Evolutionary conservation across 2,113 vertebrate genomes (phyloP).

Genomic region (Dromaius novaehollandiae): DNA sequence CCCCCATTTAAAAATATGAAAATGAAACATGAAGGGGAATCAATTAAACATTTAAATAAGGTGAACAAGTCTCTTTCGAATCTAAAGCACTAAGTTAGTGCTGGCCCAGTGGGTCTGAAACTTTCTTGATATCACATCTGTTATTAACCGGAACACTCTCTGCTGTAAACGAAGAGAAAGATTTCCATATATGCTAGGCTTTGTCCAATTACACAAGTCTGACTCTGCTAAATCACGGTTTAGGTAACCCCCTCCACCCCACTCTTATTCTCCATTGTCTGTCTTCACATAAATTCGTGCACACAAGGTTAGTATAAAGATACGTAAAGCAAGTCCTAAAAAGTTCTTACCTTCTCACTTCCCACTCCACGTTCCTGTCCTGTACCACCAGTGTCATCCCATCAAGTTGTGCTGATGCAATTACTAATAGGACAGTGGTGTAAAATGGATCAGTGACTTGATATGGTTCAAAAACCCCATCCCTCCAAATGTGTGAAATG

Average conservation of each 20-base stretch:
- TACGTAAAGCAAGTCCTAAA: neutral
- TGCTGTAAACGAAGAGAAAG: neutral
- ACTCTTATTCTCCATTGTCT: neutral
- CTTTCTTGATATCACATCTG: neutral
- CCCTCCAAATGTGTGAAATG: accelerated
- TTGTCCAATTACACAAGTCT: neutral
- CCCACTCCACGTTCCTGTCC: neutral
- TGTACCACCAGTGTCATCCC: neutral
- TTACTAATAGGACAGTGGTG: neutral
- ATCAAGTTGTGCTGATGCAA: neutral
- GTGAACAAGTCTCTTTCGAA: neutral
- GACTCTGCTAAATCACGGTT: neutral
- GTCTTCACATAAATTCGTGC: neutral
- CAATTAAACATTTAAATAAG: neutral
- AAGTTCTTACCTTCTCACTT: neutral
- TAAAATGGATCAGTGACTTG: neutral
- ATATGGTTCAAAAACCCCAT: neutral
- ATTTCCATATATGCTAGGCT: neutral
- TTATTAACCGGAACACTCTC: neutral
- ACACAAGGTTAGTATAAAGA: neutral
- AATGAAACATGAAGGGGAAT: neutral
- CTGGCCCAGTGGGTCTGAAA: neutral
- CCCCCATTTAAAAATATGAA: neutral
- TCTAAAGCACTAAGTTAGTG: neutral
- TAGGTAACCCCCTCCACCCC: neutral